phyloP scores from a whole-genome alignment of 2,797 vertebrate species.

The Acomys russatus region DNA sequence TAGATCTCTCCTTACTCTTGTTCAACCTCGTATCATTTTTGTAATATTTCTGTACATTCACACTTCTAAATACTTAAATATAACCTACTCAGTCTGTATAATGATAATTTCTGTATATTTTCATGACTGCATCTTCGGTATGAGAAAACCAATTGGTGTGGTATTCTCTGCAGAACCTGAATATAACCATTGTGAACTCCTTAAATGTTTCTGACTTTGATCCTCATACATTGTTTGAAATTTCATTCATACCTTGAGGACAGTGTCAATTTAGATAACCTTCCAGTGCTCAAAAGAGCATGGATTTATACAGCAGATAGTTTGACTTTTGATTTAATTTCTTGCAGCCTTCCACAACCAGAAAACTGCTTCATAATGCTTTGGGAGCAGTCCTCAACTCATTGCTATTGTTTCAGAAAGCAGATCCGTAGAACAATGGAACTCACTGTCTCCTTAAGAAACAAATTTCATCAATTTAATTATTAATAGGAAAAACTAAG shows the following conservation, averaged over 20 bases:
- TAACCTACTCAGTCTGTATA: neutral
- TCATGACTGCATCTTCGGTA: neutral
- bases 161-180: neutral
- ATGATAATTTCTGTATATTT: neutral
- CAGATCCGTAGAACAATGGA: neutral
- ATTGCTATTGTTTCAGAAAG: neutral
- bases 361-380: neutral
- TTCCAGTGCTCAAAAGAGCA: neutral
- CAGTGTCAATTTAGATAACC: neutral
- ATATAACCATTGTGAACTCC: neutral
- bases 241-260: neutral
- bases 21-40: neutral
- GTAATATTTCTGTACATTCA: neutral
- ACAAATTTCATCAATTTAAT: neutral
- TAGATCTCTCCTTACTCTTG: neutral
- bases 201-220: neutral
- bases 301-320: neutral
- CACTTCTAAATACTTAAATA: neutral
- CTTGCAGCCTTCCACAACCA: neutral
- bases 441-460: neutral
- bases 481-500: conserved; percentile 9
- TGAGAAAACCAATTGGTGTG: neutral
- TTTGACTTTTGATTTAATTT: neutral
- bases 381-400: neutral
- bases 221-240: neutral